These are phyloP conservation scores for Psylliodes chrysocephalus DNA, from an alignment of 2,888 invertebrate genomes.

Conservation along the genomic window DNA sequence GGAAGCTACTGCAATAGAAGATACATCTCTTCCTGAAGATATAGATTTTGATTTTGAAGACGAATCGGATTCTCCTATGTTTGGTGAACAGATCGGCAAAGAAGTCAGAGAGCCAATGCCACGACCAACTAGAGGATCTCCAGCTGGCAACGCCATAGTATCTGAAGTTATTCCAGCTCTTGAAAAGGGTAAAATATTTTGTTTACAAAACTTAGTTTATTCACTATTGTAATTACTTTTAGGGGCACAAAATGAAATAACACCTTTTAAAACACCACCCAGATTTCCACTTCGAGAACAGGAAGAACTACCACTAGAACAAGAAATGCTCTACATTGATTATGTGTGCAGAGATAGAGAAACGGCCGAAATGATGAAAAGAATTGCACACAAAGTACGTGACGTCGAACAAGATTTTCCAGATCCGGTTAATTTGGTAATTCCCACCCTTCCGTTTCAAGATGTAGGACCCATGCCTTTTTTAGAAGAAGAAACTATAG, in stretches of 20 bases:
- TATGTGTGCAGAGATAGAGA: conserved; percentile 31
- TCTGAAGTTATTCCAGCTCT: conserved; percentile 6
- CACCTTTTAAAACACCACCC: neutral
- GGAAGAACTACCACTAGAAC: neutral
- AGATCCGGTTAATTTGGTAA: conserved; percentile 10
- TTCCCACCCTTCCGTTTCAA: neutral
- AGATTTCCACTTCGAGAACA: neutral
- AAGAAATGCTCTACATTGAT: conserved; percentile 22
- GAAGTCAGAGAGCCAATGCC: conserved; percentile 9
- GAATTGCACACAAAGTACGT: conserved; percentile 16
- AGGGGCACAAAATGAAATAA: no score
- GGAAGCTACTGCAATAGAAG: conserved; percentile 16
- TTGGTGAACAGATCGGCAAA: no score
- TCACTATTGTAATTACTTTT: no score
- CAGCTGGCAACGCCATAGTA: conserved; percentile 28
- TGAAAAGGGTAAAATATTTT: neutral
- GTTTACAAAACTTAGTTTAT: no score
- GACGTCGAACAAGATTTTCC: conserved; percentile 27
- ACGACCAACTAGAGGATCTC: conserved; percentile 31
- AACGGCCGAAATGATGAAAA: conserved; percentile 23
- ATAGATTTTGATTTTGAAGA: neutral
- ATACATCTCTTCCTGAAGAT: neutral
- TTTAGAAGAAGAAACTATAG: neutral
- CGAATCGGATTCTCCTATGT: no score
- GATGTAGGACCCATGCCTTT: neutral